Base-by-base conservation (phyloP, 1,140 invertebrate species). In the Drosophila parvula region DNA sequence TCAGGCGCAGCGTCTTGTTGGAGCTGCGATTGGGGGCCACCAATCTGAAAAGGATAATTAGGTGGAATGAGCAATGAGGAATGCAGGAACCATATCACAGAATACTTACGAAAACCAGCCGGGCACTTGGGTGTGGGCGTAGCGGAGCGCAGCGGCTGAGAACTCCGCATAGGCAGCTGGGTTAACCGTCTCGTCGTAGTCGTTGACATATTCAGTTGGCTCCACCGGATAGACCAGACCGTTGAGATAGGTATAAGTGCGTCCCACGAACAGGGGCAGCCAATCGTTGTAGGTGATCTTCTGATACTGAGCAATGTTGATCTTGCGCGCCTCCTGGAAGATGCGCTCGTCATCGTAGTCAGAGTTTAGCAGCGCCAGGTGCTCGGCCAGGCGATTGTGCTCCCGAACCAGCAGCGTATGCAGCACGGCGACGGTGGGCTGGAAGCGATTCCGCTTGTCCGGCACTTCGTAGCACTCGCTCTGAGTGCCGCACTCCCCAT, bases 371-470 rank as follows among this genome's bases (percentile, higher is more conserved):
- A 93, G 74, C 0, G 94, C 91, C 1, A 99, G 91, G 36, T 92
- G 92, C 28, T 94, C 94, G 1, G 97, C 97, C 16, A 99, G 93
- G 44, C 96, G 94, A 92, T 99, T 99, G 90, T 99, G 98, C 92
- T 99, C 96, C 68, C 98, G 93, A 57, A 98, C 92, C 43, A 97
- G 93, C 11, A 98, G 91, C 0, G 97, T 96, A 67, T 99, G 98
- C 0, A 99, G 91, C 7, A 96, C 92, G 0, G 96, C 95, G 18
- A 98, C 92, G 68, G 96, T 95, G 0, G 96, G 94, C 75, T 96
- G 96, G 88, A 98, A 97, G 91, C 98, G 99, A 0, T 95, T 95
- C 62, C 98, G 93, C n/a, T 92, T 92, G 82, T 99, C 98, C 69
- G 98, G 95, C 43, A 95, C 91, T 22, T 92, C 80, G 85, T 96